Evolutionary conservation across 2,797 vertebrate species (phyloP), one percentile per base, ranked within the genome.

Genomic region (Hapalemur alaotrensis): DNA sequence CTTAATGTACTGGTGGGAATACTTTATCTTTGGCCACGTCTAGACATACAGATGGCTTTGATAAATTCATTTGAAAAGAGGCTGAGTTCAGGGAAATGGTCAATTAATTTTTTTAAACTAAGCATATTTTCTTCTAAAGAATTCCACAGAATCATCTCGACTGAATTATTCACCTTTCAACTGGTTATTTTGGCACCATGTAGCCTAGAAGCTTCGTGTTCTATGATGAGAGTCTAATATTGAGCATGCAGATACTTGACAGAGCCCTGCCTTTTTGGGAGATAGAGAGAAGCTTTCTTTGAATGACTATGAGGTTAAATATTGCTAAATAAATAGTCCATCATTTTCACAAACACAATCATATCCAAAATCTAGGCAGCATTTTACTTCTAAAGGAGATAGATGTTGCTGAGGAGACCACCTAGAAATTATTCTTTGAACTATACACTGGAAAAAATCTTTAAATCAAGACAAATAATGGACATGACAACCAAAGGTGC

Each of bases 41-140:
- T 97, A 95, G 93, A 97, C 96, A 57, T 61, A 86, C 96, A 97
- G 92, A 97, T 97, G 96, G 92, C 96, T 97, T 95, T 91, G 83
- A 97, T 97, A 95, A 83, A 52, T 92, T 89, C 63, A 75, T 85
- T 86, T 91, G 57, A 95, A 89, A 95, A 95, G 79, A 95, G 65
- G 14, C 32, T 83, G 87, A 95, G 87, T 93, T 94, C 87, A 89
- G 79, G 83, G 57, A 97, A 95, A 95, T 90, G 83, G 70, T n/a
- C 83, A 94, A 91, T 95, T 92, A 35, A 72, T 91, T 83, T 96
- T 61, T 94, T 93, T 8, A 30, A 95, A 67, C 73, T 75, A 79
- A 91, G 65, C 59, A 67, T 91, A 89, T 93, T 97, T 97, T 97
- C 65, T 97, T 57, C 84, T 91, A 52, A 89, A 83, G 41, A 89